Conservation (phyloP, 2,113 vertebrate genomes). For the Neolamprologus brichardi region DNA sequence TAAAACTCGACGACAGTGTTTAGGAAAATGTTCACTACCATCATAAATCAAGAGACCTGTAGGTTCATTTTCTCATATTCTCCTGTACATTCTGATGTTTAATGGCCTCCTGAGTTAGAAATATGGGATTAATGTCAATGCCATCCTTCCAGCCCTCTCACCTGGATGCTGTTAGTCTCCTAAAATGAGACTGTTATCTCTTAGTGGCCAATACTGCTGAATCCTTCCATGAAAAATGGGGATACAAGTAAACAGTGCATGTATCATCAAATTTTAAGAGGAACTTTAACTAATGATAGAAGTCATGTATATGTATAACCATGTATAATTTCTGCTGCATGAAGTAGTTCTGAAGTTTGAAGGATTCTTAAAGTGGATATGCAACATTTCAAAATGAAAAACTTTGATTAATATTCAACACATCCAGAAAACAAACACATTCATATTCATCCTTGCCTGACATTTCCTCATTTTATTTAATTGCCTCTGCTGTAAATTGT, state of each 20-base stretch:
- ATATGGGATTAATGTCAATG: not conserved
- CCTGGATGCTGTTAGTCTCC: not conserved
- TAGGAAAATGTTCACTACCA: not conserved
- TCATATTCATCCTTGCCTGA: not conserved
- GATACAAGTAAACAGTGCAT: not conserved
- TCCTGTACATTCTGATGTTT: not conserved
- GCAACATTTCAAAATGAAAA: not conserved
- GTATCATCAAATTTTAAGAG: not conserved
- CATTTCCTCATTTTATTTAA: not conserved
- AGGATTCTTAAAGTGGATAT: not conserved
- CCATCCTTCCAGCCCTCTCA: not conserved
- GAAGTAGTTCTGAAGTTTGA: not conserved
- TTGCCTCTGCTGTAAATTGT: not conserved
- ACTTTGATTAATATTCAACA: not conserved
- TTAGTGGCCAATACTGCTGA: not conserved
- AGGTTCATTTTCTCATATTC: not conserved
- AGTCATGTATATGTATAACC: not conserved
- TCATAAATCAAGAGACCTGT: not conserved
- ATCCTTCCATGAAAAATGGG: not conserved
- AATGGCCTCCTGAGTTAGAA: not conserved
- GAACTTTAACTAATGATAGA: not conserved
- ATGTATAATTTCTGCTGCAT: not conserved
- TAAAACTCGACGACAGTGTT: not conserved
- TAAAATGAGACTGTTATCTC: not conserved
- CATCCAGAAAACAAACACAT: not conserved